Base-by-base conservation (phyloP, 2,113 vertebrate genomes). In the Trachemys scripta region DNA sequence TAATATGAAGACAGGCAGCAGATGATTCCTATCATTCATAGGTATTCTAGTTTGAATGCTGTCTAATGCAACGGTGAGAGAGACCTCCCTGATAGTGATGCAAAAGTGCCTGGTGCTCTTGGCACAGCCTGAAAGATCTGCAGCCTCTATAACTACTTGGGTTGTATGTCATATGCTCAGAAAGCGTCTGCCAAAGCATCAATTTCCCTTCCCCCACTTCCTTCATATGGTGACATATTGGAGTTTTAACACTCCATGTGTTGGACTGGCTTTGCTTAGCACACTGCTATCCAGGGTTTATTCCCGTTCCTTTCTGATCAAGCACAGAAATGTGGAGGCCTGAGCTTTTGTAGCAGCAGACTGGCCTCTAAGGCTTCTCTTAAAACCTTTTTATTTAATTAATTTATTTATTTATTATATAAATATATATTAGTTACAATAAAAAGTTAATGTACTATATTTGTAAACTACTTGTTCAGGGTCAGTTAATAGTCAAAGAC, bases 211-310 rank as follows among this genome's bases (percentile, higher is more conserved):
- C 8, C 38, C 2, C 38, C 17, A 3, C 25, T 0, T 0, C 56
- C n/a, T 93, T 85, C n/a, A 17, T 1, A 4, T 76, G 27, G 27
- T 56, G 84, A 6, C 5, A 38, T 20, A 16, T 4, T 1, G 0
- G n/a, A 38, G 7, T 29, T 85, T 13, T 57, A 38, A 35, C 19
- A 2, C 24, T 5, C n/a, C 79, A 10, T 76, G 47, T 69, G 4
- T 45, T 51, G 69, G 19, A 3, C 47, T 62, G 47, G 82, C 9
- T 82, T 42, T 0, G 1, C 65, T 72, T 72, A 83, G 16, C 38
- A 62, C n/a, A 0, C 25, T 38, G 27, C 80, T 25, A 19, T 69
- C 53, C 57, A 53, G 10, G 1, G 19, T 38, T 72, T 20, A 87
- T 3, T 82, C 80, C 27, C 75, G 8, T 29, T 47, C 82, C 25